phyloP scores from a whole-genome alignment of 2,797 vertebrate species.

The Cuculus canorus region DNA sequence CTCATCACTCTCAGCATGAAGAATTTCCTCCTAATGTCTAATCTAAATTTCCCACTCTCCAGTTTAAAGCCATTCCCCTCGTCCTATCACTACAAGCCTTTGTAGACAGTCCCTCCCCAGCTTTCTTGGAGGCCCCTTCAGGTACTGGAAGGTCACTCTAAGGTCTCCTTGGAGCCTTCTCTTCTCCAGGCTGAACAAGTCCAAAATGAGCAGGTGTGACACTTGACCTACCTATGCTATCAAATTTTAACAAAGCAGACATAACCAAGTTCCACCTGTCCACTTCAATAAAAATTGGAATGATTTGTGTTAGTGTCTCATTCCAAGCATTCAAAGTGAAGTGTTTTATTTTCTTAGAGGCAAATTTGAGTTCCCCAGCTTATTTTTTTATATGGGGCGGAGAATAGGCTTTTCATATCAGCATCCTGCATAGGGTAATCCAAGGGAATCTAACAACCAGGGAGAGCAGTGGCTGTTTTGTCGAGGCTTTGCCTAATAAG shows the following conservation, averaged over 20 bases:
- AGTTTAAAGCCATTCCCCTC: too few species aligned
- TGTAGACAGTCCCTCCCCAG: too few species aligned
- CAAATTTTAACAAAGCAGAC: not conserved
- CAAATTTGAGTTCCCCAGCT: not conserved
- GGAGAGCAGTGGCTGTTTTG: not conserved
- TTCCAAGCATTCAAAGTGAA: not conserved
- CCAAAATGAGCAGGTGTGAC: not conserved
- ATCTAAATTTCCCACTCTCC: too few species aligned
- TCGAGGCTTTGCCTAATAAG: not conserved
- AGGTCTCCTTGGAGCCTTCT: too few species aligned
- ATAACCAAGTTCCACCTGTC: not conserved
- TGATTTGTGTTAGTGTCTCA: not conserved
- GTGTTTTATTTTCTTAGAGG: too few species aligned
- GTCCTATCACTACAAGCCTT: too few species aligned
- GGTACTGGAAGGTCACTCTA: too few species aligned
- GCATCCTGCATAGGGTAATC: not conserved
- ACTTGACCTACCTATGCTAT: not conserved
- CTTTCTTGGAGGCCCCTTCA: too few species aligned
- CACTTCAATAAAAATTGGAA: not conserved
- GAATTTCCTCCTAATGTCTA: too few species aligned
- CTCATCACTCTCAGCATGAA: too few species aligned
- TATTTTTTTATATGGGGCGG: not conserved
- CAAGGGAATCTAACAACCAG: not conserved
- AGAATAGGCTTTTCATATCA: not conserved
- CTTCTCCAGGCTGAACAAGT: too few species aligned